phyloP scores from a whole-genome alignment of 2,888 invertebrate species.

The Callyntrura guangdongensis region DNA sequence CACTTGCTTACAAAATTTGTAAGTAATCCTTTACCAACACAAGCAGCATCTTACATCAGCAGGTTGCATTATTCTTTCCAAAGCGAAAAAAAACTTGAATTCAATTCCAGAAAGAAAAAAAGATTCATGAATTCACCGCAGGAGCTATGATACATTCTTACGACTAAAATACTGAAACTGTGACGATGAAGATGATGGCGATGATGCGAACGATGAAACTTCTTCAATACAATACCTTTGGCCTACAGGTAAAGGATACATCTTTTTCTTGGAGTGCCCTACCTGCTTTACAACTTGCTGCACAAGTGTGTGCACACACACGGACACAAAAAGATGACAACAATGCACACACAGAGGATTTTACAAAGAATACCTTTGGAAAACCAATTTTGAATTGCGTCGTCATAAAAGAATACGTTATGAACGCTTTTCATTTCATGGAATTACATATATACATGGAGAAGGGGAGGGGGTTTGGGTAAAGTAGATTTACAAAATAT shows the following conservation, averaged over 20 bases:
- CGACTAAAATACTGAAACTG: not conserved
- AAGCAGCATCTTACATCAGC: constrained; percentile 59
- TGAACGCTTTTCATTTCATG: constrained; percentile 49
- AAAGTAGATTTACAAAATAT: constrained; percentile 13
- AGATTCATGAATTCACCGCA: constrained; percentile 75
- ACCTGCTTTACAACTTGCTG: constrained; percentile 25
- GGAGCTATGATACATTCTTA: constrained; percentile 48
- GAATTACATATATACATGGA: not conserved
- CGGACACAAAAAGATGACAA: constrained; percentile 62
- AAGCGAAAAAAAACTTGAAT: constrained; percentile 68
- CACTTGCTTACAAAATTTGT: not conserved
- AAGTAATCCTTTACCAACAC: constrained; percentile 26
- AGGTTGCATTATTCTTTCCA: constrained; percentile 62
- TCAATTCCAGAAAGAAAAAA: constrained; percentile 68
- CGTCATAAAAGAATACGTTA: constrained; percentile 45
- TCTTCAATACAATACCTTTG: constrained; percentile 36
- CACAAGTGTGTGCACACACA: not conserved
- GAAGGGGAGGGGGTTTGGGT: no score
- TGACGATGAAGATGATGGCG: no score
- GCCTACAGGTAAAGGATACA: constrained; percentile 63
- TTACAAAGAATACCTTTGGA: constrained; percentile 25
- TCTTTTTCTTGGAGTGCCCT: constrained; percentile 51
- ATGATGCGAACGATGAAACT: no score
- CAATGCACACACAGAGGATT: constrained; percentile 64
- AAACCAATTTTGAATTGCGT: constrained; percentile 59